These are phyloP conservation scores for Apostichopus japonicus DNA, from an alignment of 35 echinoderm and acorn worm genomes.

Conservation along the genomic window DNA sequence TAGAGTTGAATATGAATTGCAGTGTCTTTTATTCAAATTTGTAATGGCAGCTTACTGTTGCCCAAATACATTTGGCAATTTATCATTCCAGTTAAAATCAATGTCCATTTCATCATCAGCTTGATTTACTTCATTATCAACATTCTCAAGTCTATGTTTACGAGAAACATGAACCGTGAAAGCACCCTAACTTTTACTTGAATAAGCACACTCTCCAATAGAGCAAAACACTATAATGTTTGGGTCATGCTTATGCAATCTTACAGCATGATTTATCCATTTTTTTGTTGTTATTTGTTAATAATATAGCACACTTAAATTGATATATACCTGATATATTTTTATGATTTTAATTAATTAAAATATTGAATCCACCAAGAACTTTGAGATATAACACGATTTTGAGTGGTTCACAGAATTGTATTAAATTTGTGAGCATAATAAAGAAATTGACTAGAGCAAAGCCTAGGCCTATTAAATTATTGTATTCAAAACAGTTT, in stretches of 20 bases:
- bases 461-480: too few species aligned
- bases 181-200: constrained; percentile 13
- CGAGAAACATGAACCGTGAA: constrained; percentile 11
- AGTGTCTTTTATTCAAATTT: not conserved
- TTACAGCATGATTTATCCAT: constrained; percentile 8
- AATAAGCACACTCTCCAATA: constrained; percentile 32
- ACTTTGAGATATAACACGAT: too few species aligned
- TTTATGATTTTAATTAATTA: too few species aligned
- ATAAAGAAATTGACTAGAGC: too few species aligned
- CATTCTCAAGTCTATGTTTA: not conserved
- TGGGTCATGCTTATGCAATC: constrained; percentile 13
- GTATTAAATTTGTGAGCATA: too few species aligned
- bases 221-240: constrained; percentile 28
- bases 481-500: too few species aligned
- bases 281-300: not conserved
- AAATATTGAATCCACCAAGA: too few species aligned
- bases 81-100: too few species aligned
- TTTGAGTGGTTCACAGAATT: too few species aligned
- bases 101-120: not conserved
- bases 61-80: too few species aligned
- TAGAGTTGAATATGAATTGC: constrained; percentile 6
- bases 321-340: too few species aligned
- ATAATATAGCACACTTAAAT: constrained; percentile 13
- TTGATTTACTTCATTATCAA: not conserved
- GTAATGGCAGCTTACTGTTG: too few species aligned